Base-by-base conservation (phyloP, 2,888 invertebrate genomes). In the Chirona hameri region DNA sequence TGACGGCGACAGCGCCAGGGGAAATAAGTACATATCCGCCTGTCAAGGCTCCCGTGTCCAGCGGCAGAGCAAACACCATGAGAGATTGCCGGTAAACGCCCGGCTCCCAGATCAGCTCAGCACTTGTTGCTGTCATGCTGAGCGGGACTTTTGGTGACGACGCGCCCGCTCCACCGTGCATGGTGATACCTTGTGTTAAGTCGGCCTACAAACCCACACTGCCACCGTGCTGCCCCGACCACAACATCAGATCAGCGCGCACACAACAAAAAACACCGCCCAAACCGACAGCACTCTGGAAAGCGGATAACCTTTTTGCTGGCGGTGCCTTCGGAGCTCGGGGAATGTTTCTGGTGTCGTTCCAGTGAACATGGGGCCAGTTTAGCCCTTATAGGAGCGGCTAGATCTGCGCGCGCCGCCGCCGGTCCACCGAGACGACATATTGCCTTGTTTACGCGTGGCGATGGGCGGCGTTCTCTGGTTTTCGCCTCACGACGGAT, bases 401-500 rank as follows among this genome's bases (percentile, higher is more conserved):
- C n/a, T n/a, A n/a, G 48, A 48, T 48, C 27, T 69, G 29, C 29
- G 10, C 69, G 12, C 7, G 27, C 9, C 29, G 69, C 15, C 4
- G 14, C 12, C 27, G 69, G 9, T 29, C 14, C 12, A 1, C 29
- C 15, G 69, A 1, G 14, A 69, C 9, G 29, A 69, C 69, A 15
- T 69, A 69, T 69, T 29, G 69, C 29, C 69, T 69, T 69, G 69
- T 69, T 69, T 29, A 69, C 69, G n/a, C 69, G 29, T 29, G 69
- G 29, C 29, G 29, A 69, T 29, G 4, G 69, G 29, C 69, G 14
- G 15, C 29, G 69, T 29, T 15, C 15, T 29, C 69, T 29, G 69
- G 69, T 12, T 69, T 69, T 69, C 69, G 14, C 2, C 29, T 69
- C 69, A 69, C 69, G 69, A 29, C 15, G 4, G 1, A 15, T 5